Conservation (phyloP, 2,113 vertebrate species). For the Perognathus longimembris region DNA sequence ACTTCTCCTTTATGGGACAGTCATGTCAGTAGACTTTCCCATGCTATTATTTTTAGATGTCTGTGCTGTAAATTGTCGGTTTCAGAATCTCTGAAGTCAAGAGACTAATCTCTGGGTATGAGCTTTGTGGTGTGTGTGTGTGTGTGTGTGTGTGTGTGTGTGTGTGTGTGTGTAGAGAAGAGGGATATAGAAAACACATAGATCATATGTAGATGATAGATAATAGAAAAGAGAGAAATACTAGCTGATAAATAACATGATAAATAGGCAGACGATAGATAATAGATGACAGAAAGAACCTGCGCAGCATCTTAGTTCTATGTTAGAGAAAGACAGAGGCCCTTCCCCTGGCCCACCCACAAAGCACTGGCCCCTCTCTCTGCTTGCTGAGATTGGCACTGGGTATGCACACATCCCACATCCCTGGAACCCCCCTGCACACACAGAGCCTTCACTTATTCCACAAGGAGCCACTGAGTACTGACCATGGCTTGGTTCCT, state of each 20-base stretch:
- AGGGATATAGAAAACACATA: background rate
- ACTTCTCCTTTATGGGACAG: slow-evolving; percentile 41
- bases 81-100: background rate
- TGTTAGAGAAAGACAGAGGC: background rate
- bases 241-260: too few relatives aligned
- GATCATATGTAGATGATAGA: too few relatives aligned
- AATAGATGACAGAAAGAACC: too few relatives aligned
- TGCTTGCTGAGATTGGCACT: background rate
- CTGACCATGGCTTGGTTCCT: background rate
- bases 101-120: background rate
- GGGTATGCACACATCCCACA: background rate
- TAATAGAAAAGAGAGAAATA: too few relatives aligned
- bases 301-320: background rate
- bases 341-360: background rate
- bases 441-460: background rate
- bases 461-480: background rate
- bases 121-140: background rate
- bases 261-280: too few relatives aligned
- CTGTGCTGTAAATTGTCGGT: background rate
- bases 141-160: background rate
- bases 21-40: background rate
- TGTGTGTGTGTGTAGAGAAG: background rate
- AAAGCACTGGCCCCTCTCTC: background rate
- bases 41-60: background rate
- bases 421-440: background rate